phyloP scores from a whole-genome alignment of 1,140 invertebrate genomes.

The Aphaenogaster ashmeadi region DNA sequence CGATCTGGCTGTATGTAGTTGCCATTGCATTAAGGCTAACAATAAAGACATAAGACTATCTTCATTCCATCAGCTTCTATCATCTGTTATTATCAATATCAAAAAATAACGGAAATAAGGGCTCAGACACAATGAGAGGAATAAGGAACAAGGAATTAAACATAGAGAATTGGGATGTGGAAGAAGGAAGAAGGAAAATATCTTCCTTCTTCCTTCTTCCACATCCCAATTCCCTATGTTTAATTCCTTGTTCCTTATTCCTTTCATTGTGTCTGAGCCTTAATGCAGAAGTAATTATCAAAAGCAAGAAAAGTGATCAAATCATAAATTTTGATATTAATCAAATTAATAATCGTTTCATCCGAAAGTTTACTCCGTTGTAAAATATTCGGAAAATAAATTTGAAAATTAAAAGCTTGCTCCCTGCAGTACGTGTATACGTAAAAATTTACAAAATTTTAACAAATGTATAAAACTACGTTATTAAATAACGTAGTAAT shows the following conservation, averaged over 20 bases:
- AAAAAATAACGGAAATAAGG: background rate
- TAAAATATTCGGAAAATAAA: constrained; percentile 20
- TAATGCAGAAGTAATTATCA: background rate
- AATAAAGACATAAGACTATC: background rate
- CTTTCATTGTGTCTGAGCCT: no score
- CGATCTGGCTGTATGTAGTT: background rate
- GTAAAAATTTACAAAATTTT: background rate
- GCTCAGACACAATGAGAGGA: no score
- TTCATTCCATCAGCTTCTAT: background rate
- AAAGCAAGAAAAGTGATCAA: background rate
- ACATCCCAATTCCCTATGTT: no score
- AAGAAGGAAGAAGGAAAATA: no score
- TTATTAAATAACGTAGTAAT: background rate
- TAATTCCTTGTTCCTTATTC: no score
- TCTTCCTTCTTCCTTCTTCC: no score
- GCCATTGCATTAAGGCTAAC: background rate
- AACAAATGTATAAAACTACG: background rate
- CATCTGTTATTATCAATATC: background rate
- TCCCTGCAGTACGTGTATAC: background rate
- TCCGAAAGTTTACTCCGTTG: background rate
- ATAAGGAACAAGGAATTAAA: no score
- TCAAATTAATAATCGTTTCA: constrained; percentile 13
- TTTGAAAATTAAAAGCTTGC: background rate
- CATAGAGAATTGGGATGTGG: no score
- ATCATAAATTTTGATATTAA: constrained; percentile 8